Evolutionary conservation across 2,888 invertebrate species (phyloP).

Genomic region (Bellardia pandia): DNA sequence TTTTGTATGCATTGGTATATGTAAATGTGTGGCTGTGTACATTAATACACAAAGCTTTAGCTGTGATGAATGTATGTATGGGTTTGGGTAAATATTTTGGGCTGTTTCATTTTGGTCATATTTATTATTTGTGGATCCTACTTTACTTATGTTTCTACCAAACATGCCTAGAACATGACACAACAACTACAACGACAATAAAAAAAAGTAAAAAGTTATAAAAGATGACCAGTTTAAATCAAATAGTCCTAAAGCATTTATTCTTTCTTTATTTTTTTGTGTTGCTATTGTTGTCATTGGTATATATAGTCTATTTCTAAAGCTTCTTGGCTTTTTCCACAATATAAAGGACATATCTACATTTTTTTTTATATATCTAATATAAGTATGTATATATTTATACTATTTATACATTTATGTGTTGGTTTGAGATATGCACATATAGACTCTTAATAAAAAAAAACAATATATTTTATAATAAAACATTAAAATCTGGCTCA

Average conservation of each 20-base stretch:
- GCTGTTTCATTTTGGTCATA: conserved; percentile 83
- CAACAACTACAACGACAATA: conserved; percentile 74
- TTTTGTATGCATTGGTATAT: neutral
- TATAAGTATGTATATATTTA: neutral
- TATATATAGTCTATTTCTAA: conserved; percentile 35
- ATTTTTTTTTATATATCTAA: neutral
- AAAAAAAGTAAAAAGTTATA: conserved; percentile 31
- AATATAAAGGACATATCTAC: conserved; percentile 16
- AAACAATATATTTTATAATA: conserved; percentile 40
- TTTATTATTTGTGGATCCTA: conserved; percentile 81
- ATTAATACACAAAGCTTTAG: conserved; percentile 18
- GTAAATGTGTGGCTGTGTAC: neutral
- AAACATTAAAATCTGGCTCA: conserved; percentile 19
- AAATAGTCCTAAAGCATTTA: conserved; percentile 75
- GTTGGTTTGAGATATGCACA: conserved; percentile 2
- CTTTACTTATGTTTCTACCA: conserved; percentile 71
- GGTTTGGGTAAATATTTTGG: conserved; percentile 79
- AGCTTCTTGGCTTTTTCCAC: conserved; percentile 62
- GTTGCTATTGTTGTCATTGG: conserved; percentile 9
- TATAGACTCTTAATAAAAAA: conserved; percentile 7
- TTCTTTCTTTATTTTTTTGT: conserved; percentile 26
- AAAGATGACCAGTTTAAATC: conserved; percentile 59
- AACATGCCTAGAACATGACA: conserved; percentile 77
- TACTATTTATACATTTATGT: neutral
- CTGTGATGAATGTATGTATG: conserved; percentile 72